phyloP scores from a whole-genome alignment of 64 coral and sea anemone species.

The Platygyra sinensis region DNA sequence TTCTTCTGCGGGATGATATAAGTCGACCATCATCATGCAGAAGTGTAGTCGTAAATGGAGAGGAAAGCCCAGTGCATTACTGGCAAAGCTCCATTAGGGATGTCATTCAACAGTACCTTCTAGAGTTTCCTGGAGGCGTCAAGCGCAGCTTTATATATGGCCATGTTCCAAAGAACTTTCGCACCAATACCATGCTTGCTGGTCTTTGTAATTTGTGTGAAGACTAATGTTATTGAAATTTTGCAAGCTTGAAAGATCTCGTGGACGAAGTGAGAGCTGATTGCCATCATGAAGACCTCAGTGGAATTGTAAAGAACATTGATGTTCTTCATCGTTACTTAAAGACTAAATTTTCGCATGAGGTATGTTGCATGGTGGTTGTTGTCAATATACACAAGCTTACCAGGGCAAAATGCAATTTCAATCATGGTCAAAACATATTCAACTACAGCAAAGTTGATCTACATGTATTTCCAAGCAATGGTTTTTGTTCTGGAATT shows the following conservation, averaged over 20 bases:
- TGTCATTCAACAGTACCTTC: constrained; percentile 29
- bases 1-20: constrained; percentile 27
- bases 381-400: no score
- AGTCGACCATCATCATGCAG: constrained; percentile 54
- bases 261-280: constrained; percentile 10
- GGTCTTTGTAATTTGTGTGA: constrained; percentile 53
- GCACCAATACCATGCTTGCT: constrained; percentile 54
- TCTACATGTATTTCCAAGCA: no score
- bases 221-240: constrained; percentile 48
- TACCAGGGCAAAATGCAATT: no score
- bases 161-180: constrained; percentile 55
- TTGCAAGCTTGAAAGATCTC: neutral
- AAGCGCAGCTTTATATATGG: constrained; percentile 56
- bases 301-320: neutral
- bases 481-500: no score
- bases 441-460: no score
- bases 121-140: constrained; percentile 40
- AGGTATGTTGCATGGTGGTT: no score
- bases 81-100: constrained; percentile 54
- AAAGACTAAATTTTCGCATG: no score
- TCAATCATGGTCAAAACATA: no score
- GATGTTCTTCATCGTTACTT: no score
- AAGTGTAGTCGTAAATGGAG: constrained; percentile 48
- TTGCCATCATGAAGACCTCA: constrained; percentile 6
- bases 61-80: constrained; percentile 45